Evolutionary conservation across 2,113 vertebrate genomes (phyloP).

Genomic region (Oenanthe melanoleuca): DNA sequence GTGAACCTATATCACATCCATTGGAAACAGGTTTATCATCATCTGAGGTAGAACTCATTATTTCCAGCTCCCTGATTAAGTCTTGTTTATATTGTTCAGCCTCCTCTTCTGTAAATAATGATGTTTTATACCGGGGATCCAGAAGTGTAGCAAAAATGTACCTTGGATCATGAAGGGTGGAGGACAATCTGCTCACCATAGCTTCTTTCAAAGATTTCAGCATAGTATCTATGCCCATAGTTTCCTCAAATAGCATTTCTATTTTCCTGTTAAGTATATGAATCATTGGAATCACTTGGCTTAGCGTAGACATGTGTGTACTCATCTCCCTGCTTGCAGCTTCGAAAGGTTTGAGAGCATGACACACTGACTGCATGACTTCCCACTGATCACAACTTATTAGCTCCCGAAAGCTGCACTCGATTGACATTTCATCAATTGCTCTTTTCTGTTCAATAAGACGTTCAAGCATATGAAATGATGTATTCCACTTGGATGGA

Average conservation of each 20-base stretch:
- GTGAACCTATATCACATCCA: constrained; percentile 78
- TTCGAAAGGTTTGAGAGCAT: constrained; percentile 92
- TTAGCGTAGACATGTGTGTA: constrained; percentile 86
- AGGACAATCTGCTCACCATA: constrained; percentile 89
- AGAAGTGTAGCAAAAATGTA: constrained; percentile 94
- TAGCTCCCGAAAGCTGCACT: constrained; percentile 93
- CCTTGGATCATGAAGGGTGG: constrained; percentile 87
- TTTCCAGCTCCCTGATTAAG: constrained; percentile 91
- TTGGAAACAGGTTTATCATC: constrained; percentile 80
- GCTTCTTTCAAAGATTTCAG: constrained; percentile 91
- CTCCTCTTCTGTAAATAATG: constrained; percentile 94
- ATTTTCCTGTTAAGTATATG: constrained; percentile 94
- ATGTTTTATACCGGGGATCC: constrained; percentile 96
- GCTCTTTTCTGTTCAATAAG: constrained; percentile 94
- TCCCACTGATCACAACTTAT: constrained; percentile 98
- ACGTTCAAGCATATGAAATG: constrained; percentile 93
- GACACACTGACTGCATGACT: constrained; percentile 95
- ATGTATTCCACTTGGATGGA: constrained; percentile 92
- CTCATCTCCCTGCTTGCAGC: constrained; percentile 93
- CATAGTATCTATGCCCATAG: constrained; percentile 97
- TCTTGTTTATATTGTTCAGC: constrained; percentile 92
- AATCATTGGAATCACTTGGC: constrained; percentile 97
- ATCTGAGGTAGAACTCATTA: constrained; percentile 87
- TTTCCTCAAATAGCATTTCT: constrained; percentile 94
- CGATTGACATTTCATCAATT: constrained; percentile 89